A percentile compares a stretch with the other conserved stretches of the same genome.
Conservation (phyloP, 2,113 vertebrate genomes). For the Turnix velox region DNA sequence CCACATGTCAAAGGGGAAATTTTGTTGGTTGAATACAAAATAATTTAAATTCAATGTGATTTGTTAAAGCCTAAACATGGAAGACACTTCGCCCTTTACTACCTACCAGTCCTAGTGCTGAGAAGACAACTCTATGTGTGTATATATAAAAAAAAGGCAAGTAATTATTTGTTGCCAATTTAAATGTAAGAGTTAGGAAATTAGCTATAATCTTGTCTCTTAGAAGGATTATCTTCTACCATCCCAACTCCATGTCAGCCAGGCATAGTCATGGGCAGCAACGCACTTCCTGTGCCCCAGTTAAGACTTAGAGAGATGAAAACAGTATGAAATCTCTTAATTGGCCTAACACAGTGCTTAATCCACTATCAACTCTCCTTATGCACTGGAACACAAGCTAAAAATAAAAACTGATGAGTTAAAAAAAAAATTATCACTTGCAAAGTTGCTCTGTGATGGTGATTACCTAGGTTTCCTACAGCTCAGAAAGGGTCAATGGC, state of each 20-base stretch:
- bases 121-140: not conserved
- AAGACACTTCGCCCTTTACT: not conserved
- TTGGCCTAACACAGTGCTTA: slow-evolving; percentile 6
- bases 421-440: not conserved
- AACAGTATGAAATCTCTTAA: slow-evolving; percentile 37
- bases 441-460: not conserved
- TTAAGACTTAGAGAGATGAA: not conserved
- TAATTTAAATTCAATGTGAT: not conserved
- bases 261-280: not conserved
- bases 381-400: not conserved
- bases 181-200: not conserved
- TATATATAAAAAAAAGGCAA: not conserved
- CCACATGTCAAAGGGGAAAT: not conserved
- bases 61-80: not conserved
- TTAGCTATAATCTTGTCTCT: not conserved
- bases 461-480: not conserved
- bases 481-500: not conserved
- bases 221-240: not conserved
- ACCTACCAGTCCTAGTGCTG: not conserved
- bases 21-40: not conserved
- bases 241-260: not conserved
- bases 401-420: not conserved
- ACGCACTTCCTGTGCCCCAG: not conserved
- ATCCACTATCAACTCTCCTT: not conserved
- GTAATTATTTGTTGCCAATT: not conserved